Percentiles rank a stretch among this genome's conserved stretches.
Conservation (phyloP, 2,113 vertebrate species). For the Xiphophorus maculatus region DNA sequence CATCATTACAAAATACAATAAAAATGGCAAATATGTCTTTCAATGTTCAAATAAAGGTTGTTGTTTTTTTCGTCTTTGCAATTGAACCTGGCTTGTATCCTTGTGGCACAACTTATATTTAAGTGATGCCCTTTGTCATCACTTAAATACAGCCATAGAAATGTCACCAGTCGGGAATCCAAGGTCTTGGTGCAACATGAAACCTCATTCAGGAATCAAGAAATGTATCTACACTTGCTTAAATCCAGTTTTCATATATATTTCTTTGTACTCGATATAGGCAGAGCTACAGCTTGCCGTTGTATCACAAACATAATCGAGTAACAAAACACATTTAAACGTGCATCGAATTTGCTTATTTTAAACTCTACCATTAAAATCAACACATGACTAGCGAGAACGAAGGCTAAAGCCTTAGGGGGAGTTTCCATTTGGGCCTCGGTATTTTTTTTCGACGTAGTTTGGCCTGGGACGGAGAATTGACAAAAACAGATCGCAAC, state of each 20-base stretch:
- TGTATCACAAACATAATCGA: not conserved
- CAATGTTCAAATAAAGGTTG: no score
- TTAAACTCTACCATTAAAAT: constrained; percentile 1
- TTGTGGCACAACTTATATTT: no score
- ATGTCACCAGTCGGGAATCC: no score
- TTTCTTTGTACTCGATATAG: no score
- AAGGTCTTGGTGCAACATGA: no score
- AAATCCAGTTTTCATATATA: not conserved
- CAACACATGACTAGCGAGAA: not conserved
- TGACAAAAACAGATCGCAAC: not conserved
- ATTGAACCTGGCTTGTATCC: not conserved
- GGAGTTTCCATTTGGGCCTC: constrained; percentile 44
- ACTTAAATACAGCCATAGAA: no score
- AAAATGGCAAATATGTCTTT: not conserved
- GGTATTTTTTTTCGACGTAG: constrained; percentile 32
- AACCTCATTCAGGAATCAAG: not conserved
- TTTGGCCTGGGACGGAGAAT: constrained; percentile 33
- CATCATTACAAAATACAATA: not conserved
- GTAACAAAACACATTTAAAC: not conserved
- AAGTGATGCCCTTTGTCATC: no score
- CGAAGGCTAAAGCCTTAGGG: not conserved
- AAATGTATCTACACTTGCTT: not conserved
- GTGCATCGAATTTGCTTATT: not conserved
- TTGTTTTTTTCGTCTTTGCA: not conserved
- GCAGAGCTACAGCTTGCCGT: not conserved